phyloP scores from a whole-genome alignment of 2,888 invertebrate species.

The Nasonia oneida region DNA sequence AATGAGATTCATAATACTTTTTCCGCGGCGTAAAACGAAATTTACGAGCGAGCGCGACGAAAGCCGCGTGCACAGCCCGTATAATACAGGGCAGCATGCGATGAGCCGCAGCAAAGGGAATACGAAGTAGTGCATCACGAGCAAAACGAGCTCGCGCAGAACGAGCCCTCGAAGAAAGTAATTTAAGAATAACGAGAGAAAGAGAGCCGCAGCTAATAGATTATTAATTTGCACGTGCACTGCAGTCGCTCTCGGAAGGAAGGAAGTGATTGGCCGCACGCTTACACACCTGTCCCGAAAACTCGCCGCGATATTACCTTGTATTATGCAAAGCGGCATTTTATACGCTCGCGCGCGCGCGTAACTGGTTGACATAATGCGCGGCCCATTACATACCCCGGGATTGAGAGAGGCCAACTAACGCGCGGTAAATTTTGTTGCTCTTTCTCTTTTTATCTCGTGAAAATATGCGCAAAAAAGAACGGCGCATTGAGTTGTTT shows the following conservation, averaged over 20 bases:
- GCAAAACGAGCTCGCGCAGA: neutral
- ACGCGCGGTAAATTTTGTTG: constrained; percentile 62
- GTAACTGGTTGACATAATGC: constrained; percentile 77
- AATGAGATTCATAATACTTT: constrained; percentile 9
- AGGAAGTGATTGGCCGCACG: constrained; percentile 64
- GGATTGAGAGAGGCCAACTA: constrained; percentile 71
- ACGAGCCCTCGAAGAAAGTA: constrained; percentile 23
- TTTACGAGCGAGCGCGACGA: constrained; percentile 29
- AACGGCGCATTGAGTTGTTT: constrained; percentile 43
- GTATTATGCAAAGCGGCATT: constrained; percentile 77
- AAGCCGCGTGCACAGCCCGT: neutral
- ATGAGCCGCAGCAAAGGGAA: constrained; percentile 18
- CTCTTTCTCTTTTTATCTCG: constrained; percentile 38
- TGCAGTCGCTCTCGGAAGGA: constrained; percentile 59
- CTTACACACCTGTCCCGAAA: constrained; percentile 74
- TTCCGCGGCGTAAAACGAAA: constrained; percentile 17
- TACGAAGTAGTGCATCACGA: neutral
- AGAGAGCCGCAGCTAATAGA: constrained; percentile 70
- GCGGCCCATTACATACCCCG: constrained; percentile 71
- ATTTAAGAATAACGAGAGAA: constrained; percentile 56
- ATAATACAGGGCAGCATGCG: neutral
- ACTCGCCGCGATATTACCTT: constrained; percentile 74
- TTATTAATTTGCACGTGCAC: constrained; percentile 76
- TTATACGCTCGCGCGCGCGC: constrained; percentile 65
- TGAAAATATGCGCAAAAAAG: constrained; percentile 23